Percentiles rank a stretch among this genome's conserved stretches.
Evolutionary conservation across 2,113 vertebrate species (phyloP).

Genomic region (Corapipo altera): DNA sequence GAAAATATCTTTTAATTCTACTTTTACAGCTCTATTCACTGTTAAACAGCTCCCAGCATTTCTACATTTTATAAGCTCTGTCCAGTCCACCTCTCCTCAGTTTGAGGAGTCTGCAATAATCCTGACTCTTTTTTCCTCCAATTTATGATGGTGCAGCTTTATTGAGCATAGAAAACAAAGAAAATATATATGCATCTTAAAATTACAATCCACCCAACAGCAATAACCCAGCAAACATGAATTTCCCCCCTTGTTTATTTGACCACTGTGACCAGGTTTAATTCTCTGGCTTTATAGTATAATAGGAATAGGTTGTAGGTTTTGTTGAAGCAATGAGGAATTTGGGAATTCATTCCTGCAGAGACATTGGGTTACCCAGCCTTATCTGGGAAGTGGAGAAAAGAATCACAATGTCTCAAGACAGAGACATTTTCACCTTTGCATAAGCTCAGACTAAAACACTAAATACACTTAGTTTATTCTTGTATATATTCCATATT

Average conservation of each 20-base stretch:
- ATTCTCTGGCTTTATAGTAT: neutral
- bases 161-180: neutral
- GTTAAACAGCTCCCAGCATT: neutral
- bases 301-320: neutral
- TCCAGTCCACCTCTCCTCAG: neutral
- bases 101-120: neutral
- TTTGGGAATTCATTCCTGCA: neutral
- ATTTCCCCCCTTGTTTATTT: neutral
- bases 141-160: neutral
- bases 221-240: neutral
- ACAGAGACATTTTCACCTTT: neutral
- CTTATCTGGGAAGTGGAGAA: neutral
- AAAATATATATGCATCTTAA: neutral
- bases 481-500: neutral
- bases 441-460: neutral
- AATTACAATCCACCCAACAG: neutral
- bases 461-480: neutral
- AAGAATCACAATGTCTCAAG: neutral
- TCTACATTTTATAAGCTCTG: neutral
- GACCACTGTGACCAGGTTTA: neutral
- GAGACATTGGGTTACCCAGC: neutral
- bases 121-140: neutral
- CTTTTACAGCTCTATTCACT: neutral
- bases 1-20: neutral
- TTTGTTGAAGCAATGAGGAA: neutral